Conservation (phyloP, 2,113 vertebrate genomes). For the Cricetomys ansorgei region DNA sequence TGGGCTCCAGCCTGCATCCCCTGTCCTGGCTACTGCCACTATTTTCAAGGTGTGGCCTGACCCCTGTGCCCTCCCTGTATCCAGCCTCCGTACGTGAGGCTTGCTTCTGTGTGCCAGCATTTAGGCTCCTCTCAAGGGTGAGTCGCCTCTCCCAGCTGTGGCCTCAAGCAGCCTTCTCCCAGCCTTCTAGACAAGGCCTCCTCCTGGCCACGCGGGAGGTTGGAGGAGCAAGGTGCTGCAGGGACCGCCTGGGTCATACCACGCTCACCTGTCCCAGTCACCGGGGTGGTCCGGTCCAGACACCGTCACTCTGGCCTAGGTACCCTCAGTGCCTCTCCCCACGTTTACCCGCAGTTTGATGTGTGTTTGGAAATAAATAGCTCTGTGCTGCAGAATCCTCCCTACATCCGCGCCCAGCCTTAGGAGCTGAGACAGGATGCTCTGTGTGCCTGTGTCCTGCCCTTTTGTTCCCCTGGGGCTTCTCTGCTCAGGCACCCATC, state of each 20-base stretch:
- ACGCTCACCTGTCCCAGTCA: neutral
- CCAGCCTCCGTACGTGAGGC: accelerated
- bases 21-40: accelerated
- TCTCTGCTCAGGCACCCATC: accelerated
- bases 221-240: accelerated
- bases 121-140: accelerated
- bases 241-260: neutral
- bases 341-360: accelerated
- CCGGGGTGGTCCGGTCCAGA: neutral
- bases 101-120: accelerated
- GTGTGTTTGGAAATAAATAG: neutral
- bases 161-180: neutral
- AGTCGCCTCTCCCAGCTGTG: neutral
- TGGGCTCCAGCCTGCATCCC: too few species aligned
- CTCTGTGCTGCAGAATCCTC: accelerated
- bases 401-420: accelerated
- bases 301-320: too few species aligned
- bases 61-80: neutral
- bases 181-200: neutral
- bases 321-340: too few species aligned
- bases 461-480: accelerated
- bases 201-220: accelerated
- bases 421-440: too few species aligned
- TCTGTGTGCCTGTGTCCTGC: neutral
- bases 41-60: accelerated